Evolutionary conservation across 2,113 vertebrate genomes (phyloP), one percentile per base, ranked within the genome.

Genomic region (Chaetorhynchus papuensis): DNA sequence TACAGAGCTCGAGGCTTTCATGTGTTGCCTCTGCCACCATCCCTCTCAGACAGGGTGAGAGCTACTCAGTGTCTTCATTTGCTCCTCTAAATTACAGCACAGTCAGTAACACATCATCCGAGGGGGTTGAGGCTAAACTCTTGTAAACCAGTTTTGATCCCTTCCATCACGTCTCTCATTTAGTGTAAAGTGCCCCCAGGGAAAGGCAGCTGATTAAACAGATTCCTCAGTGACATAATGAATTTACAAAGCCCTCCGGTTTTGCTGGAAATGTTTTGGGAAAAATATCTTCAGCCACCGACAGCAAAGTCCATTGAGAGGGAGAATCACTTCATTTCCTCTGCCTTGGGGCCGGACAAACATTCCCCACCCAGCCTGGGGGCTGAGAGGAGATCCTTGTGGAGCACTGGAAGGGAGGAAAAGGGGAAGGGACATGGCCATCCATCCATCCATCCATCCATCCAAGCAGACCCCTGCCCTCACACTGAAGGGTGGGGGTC

Each of bases 181-280:
- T 93, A 96, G 76, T 15, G 23, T 74, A 87, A 95, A 96, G 50
- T 4, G 22, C 90, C 96, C 91, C 77, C 81, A 94, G 93, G 97
- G 89, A 96, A 96, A 97, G 78, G 93, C 97, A 97, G 95, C 92
- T 94, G 95, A 97, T 97, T 95, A 97, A 97, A 97, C 93, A 94
- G 96, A 96, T 95, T 95, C 95, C 94, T 96, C 96, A 52, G 81
- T 96, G 96, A 96, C 94, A 95, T 90, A 96, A 97, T 91, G 91
- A 87, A 95, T 96, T 96, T 94, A 91, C 88, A 97, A 83, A 95
- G 70, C 94, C 88, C 95, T 92, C 94, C 3, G 45, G 74, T 93
- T 94, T 96, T 47, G n/a, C 92, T 97, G 94, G 91, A 80, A 91
- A 95, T 87, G 93, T 96, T 95, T 90, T n/a, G 94, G 95, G 93